Percentiles rank a stretch among this genome's conserved stretches.
Evolutionary conservation across 2,888 invertebrate species (phyloP).

Genomic region (Scaptodrosophila latifasciaeformis): DNA sequence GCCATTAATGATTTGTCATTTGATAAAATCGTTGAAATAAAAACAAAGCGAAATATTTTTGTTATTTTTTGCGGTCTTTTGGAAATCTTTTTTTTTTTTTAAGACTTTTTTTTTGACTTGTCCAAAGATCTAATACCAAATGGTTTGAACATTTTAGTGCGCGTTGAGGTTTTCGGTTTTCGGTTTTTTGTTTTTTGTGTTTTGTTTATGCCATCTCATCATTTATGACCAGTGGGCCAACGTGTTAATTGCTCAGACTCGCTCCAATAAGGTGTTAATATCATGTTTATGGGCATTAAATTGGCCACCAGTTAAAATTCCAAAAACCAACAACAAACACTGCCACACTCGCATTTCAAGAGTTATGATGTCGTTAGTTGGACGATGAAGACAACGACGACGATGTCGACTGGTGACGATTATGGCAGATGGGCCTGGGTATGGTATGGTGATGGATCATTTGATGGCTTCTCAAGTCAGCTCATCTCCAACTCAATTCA

Average conservation of each 20-base stretch:
- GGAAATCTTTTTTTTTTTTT: too few species aligned
- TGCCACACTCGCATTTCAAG: constrained; percentile 25
- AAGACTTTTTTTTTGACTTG: too few species aligned
- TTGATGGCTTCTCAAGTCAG: constrained; percentile 19
- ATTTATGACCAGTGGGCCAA: constrained; percentile 50
- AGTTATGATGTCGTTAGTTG: constrained; percentile 50
- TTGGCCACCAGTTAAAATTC: constrained; percentile 48
- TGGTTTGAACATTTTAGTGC: too few species aligned
- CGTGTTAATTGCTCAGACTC: constrained; percentile 63
- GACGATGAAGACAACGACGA: constrained; percentile 9
- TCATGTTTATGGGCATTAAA: constrained; percentile 60
- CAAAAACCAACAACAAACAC: constrained; percentile 16
- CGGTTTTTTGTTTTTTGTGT: constrained; percentile 8
- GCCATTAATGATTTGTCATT: too few species aligned
- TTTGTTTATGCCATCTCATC: too few species aligned
- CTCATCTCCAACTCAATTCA: background rate
- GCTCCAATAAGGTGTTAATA: constrained; percentile 66
- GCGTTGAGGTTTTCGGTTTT: too few species aligned
- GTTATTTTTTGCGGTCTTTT: too few species aligned
- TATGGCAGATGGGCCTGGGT: too few species aligned
- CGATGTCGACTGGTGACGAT: background rate
- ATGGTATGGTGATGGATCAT: too few species aligned
- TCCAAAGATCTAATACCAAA: too few species aligned
- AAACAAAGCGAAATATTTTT: too few species aligned
- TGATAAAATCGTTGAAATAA: too few species aligned